Base-by-base conservation (phyloP, 2,888 invertebrate genomes). In the Sturmia bella region DNA sequence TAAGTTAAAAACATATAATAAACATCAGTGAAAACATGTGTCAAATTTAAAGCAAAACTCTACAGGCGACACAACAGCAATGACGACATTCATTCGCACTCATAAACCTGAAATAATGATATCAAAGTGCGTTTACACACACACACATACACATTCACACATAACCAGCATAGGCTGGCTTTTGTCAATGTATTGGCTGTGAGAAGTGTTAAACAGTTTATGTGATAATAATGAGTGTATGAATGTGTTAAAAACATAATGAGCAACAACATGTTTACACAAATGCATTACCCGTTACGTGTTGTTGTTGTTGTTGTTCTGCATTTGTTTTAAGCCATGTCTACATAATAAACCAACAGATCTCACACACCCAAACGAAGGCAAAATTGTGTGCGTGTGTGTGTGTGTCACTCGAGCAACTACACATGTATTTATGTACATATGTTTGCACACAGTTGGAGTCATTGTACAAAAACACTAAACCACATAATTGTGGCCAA, bases 211-310 rank as follows among this genome's bases (percentile, higher is more conserved):
- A 75, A 80, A 76, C 74, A 80, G 79, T 82, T 74, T 68, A 52
- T 72, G 59, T 77, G 48, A 54, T 69, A 69, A 69, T 69, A 69
- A 69, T 69, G 59, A 63, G 45, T 68, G 69, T 70, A 39, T 70
- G 74, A 39, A 54, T 80, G 70, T 75, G 68, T 73, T 73, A 54
- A 69, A 72, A 78, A 84, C 85, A 84, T 84, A 85, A 85, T 85
- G 85, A 85, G 85, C 84, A 84, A 85, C 85, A 85, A 83, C 84
- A 84, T 85, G 85, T 85, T 85, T 84, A 85, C 85, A 85, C 80
- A 84, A 85, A 80, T 84, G 84, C 84, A 85, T 85, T 85, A 84
- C 85, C 83, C 79, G 79, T 72, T 83, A 69, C 73, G 63, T 69
- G 72, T 77, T 76, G 41, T 64, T 74, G 54, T 70, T 69, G 72